phyloP scores from a whole-genome alignment of 2,888 invertebrate species.

The Pyrrhia umbra region DNA sequence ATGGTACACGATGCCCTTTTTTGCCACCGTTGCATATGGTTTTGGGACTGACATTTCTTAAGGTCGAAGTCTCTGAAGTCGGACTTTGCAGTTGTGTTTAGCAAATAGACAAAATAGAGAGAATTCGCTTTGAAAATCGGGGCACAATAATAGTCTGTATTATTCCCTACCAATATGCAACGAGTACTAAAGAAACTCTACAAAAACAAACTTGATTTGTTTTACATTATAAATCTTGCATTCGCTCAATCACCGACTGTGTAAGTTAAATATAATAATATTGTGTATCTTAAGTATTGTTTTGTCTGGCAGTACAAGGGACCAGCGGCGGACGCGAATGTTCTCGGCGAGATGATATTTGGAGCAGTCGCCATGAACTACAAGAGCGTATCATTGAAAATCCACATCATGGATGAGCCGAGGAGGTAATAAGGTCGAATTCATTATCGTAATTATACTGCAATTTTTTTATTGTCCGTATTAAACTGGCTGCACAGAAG shows the following conservation, averaged over 20 bases:
- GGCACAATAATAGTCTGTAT: no score
- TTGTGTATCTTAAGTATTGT: conserved; percentile 13
- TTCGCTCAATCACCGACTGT: neutral
- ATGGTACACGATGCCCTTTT: conserved; percentile 48
- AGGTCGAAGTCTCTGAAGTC: neutral
- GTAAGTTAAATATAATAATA: neutral
- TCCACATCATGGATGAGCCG: conserved; percentile 91
- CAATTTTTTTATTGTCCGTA: conserved; percentile 4
- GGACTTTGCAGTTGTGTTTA: neutral
- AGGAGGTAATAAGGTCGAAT: conserved; percentile 75
- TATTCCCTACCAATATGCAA: no score
- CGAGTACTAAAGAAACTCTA: neutral
- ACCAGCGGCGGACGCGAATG: conserved; percentile 92
- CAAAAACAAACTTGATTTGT: neutral
- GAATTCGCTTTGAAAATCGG: no score
- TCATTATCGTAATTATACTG: conserved; percentile 8
- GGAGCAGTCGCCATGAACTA: conserved; percentile 97
- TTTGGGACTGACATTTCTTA: neutral
- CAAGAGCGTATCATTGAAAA: conserved; percentile 96
- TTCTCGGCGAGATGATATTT: conserved; percentile 97
- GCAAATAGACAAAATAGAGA: neutral
- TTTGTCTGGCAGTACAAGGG: conserved; percentile 90
- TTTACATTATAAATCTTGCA: neutral
- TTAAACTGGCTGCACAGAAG: conserved; percentile 12
- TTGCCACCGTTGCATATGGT: conserved; percentile 18